These are phyloP conservation scores for Glossophaga mutica DNA, from an alignment of 2,797 vertebrate species.

Conservation along the genomic window DNA sequence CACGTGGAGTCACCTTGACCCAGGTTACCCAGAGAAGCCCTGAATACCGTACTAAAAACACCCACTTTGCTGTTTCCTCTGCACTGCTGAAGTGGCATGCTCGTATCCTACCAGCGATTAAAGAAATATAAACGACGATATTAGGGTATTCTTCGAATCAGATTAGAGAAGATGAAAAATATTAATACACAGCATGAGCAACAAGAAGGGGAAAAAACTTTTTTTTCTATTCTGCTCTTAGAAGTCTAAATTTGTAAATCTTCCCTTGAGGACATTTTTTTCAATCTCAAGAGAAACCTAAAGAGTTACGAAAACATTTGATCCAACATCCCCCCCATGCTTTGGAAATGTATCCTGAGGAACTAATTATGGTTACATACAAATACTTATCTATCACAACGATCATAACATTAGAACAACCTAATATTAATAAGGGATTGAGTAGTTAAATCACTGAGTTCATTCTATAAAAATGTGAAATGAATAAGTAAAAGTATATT, in stretches of 20 bases:
- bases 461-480: background rate
- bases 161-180: background rate
- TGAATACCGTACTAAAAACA: background rate
- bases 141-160: background rate
- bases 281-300: background rate
- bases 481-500: background rate
- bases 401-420: constrained; percentile 10
- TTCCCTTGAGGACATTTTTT: background rate
- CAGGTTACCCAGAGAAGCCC: background rate
- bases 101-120: background rate
- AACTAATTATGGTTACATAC: background rate
- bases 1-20: background rate
- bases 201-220: background rate
- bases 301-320: background rate
- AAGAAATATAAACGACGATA: background rate
- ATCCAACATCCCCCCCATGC: background rate
- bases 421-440: background rate
- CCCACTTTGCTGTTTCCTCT: background rate
- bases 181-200: background rate
- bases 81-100: background rate
- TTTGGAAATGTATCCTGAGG: constrained; percentile 3
- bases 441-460: background rate
- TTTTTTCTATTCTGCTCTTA: background rate
- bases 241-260: background rate
- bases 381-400: background rate